Percentiles rank a stretch among this genome's conserved stretches.
Conservation (phyloP, 2,113 vertebrate genomes). For the Plectropomus leopardus region DNA sequence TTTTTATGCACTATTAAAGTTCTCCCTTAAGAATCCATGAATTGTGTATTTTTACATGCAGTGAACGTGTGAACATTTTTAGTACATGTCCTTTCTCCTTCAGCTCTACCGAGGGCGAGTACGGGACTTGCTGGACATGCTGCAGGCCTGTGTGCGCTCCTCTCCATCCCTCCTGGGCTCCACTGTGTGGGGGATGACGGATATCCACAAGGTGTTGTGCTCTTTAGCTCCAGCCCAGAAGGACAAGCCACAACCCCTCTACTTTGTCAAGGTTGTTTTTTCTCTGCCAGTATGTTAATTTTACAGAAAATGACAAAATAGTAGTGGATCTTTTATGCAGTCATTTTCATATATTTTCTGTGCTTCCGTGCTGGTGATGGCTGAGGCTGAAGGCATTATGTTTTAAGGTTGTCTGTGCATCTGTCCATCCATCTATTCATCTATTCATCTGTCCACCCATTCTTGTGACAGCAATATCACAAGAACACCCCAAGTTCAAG, state of each 20-base stretch:
- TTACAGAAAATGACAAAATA: background rate
- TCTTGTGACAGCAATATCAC: no score
- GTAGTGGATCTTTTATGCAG: background rate
- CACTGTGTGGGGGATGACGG: conserved; percentile 91
- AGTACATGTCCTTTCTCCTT: background rate
- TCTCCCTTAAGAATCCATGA: background rate
- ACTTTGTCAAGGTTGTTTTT: conserved; percentile 93
- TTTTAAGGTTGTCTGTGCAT: no score
- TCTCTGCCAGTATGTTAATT: background rate
- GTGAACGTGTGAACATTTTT: conserved; percentile 55
- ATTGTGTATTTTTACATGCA: background rate
- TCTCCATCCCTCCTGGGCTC: conserved; percentile 86
- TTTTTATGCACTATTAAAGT: background rate
- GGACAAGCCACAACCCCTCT: conserved; percentile 81
- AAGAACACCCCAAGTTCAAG: no score
- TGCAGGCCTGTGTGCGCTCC: conserved; percentile 86
- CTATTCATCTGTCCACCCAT: no score
- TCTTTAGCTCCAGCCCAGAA: conserved; percentile 79
- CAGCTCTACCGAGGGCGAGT: conserved; percentile 78
- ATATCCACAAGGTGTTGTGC: conserved; percentile 86
- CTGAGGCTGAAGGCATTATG: no score
- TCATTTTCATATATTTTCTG: no score
- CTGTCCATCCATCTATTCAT: no score
- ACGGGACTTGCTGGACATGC: conserved; percentile 87
- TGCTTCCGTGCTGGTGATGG: no score